phyloP scores from a whole-genome alignment of 2,888 invertebrate genomes.

The Agrochola litura region DNA sequence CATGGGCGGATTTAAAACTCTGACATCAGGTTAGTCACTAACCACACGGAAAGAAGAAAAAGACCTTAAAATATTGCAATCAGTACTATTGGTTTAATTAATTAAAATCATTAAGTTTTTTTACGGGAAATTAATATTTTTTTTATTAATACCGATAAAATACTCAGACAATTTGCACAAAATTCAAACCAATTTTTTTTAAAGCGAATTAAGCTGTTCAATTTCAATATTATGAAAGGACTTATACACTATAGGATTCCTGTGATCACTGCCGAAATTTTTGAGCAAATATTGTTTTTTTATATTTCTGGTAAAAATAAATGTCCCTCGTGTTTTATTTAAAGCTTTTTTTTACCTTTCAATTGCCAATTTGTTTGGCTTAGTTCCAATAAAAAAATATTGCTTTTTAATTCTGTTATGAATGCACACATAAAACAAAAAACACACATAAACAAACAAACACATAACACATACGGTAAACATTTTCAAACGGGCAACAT shows the following conservation, averaged over 20 bases:
- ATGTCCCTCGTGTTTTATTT: too few relatives aligned
- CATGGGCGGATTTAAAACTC: too few relatives aligned
- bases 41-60: too few relatives aligned
- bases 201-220: neutral
- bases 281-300: neutral
- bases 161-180: neutral
- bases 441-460: too few relatives aligned
- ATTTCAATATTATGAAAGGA: neutral
- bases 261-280: neutral
- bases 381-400: neutral
- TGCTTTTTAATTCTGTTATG: neutral
- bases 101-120: neutral
- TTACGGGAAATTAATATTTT: neutral
- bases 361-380: neutral
- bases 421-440: too few relatives aligned
- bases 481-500: too few relatives aligned
- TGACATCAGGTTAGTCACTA: too few relatives aligned
- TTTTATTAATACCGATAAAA: conserved; percentile 1
- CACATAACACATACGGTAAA: too few relatives aligned
- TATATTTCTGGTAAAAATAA: neutral
- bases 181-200: neutral
- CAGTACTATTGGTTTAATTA: neutral
- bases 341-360: too few relatives aligned
- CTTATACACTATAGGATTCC: too few relatives aligned
- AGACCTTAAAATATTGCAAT: too few relatives aligned